Evolutionary conservation across 2,888 invertebrate genomes (phyloP), one percentile per base, ranked within the genome.

Genomic region (Parasteatoda lunata): DNA sequence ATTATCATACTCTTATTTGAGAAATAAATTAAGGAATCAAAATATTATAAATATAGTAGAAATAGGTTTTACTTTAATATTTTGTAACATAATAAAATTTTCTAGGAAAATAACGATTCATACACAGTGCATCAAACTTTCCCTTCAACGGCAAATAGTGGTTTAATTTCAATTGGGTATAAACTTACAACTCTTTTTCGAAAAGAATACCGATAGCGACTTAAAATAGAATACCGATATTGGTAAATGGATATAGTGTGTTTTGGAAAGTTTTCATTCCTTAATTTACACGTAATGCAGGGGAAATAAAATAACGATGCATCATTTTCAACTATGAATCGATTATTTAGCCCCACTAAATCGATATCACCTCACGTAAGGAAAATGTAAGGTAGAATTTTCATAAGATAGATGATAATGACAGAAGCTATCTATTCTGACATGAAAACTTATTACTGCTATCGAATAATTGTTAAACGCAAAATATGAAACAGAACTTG

Each of bases 211-310:
- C 9, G 59, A 59, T 3, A 59, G n/a, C 9, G 9, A 0, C 59
- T 59, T 59, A 7, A 8, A 59, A 77, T 30, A 13, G 68, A 30
- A 49, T 45, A n/a, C 75, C 81, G 51, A 81, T 81, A 81, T 81
- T 64, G 81, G 81, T 51, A 73, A 75, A 81, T 68, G 73, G 75
- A 69, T 75, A 81, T 69, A 45, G 51, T 68, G 75, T 48, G 47
- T 13, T 65, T 66, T 52, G 66, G 66, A 68, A 51, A 75, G 70
- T 82, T 70, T 45, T 82, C 69, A 76, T 82, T 82, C 75, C 82
- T 82, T 82, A 82, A 76, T 82, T 82, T 82, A 76, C 76, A 70
- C 76, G 75, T 76, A 76, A 75, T 69, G 48, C 65, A 51, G 72
- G 76, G 48, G 47, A 70, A 78, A 66, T 52, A 68, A 69, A 59